Evolutionary conservation across 2,113 vertebrate genomes (phyloP).

Genomic region (Eonycteris spelaea): DNA sequence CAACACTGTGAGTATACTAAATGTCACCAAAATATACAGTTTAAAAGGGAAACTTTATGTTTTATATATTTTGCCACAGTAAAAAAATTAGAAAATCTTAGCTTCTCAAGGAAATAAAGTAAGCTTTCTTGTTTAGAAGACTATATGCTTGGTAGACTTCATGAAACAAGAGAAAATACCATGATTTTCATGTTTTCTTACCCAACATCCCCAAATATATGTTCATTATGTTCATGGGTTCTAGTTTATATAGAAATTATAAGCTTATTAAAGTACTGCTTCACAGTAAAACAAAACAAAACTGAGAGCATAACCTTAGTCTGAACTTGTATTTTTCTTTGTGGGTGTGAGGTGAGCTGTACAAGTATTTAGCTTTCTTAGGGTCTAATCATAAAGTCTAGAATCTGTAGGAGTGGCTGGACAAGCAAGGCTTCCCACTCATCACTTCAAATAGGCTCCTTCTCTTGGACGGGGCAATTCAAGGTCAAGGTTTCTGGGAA

Average conservation of each 20-base stretch:
- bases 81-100: background rate
- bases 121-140: background rate
- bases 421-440: background rate
- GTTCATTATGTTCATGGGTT: background rate
- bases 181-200: background rate
- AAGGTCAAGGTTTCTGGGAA: background rate
- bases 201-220: background rate
- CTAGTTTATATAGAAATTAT: background rate
- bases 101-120: background rate
- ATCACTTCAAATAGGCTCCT: background rate
- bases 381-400: background rate
- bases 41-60: background rate
- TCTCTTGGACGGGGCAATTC: background rate
- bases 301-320: background rate
- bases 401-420: background rate
- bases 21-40: background rate
- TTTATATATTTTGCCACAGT: background rate
- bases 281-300: background rate
- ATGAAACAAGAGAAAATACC: background rate
- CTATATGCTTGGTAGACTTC: background rate
- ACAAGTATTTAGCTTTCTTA: background rate
- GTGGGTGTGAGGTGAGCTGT: background rate
- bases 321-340: background rate
- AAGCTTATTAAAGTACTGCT: background rate
- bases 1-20: background rate